A percentile compares a stretch with the other conserved stretches of the same genome.
phyloP scores from a whole-genome alignment of 2,113 vertebrate genomes.

The Phylloscopus whistleri region DNA sequence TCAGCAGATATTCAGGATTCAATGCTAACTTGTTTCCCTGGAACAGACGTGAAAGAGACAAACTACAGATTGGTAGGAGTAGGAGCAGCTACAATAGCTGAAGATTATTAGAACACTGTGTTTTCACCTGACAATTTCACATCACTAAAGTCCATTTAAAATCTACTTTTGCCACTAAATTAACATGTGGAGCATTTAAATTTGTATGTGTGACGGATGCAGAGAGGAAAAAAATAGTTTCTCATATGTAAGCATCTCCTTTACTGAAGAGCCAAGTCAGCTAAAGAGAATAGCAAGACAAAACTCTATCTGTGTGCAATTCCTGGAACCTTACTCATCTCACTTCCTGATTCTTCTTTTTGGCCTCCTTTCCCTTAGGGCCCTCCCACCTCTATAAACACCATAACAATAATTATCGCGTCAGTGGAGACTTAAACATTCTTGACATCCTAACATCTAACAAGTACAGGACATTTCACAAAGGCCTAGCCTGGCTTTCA shows the following conservation, averaged over 20 bases:
- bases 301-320: constrained; percentile 8
- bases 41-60: not conserved
- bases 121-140: not conserved
- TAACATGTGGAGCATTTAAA: not conserved
- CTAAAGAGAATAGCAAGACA: not conserved
- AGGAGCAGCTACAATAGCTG: not conserved
- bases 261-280: constrained; percentile 7
- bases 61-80: not conserved
- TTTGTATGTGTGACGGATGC: not conserved
- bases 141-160: not conserved
- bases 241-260: not conserved
- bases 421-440: constrained; percentile 47
- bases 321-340: constrained; percentile 48
- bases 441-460: constrained; percentile 43
- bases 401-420: constrained; percentile 43
- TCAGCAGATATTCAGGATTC: not conserved
- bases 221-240: not conserved
- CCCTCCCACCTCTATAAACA: constrained; percentile 52
- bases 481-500: constrained; percentile 23
- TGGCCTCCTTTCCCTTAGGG: constrained; percentile 48
- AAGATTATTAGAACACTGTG: not conserved
- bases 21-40: not conserved
- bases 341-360: constrained; percentile 48
- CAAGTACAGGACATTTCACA: constrained; percentile 40
- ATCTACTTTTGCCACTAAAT: not conserved